Conservation (phyloP, 2,888 invertebrate genomes). For the Shargacucullia verbasci region DNA sequence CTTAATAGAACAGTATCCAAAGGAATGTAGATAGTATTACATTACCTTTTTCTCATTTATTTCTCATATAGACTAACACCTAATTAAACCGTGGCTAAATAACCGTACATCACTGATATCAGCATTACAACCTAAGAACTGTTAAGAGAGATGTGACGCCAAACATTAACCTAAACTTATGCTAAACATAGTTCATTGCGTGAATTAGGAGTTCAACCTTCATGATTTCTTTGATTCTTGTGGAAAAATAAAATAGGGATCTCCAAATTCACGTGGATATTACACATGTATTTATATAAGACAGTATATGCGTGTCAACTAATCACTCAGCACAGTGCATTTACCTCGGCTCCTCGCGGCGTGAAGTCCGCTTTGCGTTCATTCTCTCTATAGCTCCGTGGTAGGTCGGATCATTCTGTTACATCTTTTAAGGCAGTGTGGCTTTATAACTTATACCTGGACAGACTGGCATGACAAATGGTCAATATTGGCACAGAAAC, state of each 20-base stretch:
- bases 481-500: slow-evolving; percentile 77
- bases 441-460: slow-evolving; percentile 84
- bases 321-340: slow-evolving; percentile 81
- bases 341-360: slow-evolving; percentile 84
- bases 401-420: slow-evolving; percentile 76
- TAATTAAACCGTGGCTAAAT: slow-evolving; percentile 74
- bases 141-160: slow-evolving; percentile 63
- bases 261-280: slow-evolving; percentile 55
- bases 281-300: slow-evolving; percentile 59
- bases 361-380: slow-evolving; percentile 71
- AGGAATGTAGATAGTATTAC: slow-evolving; percentile 80
- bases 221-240: slow-evolving; percentile 48
- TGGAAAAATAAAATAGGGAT: slow-evolving; percentile 38
- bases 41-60: slow-evolving; percentile 74
- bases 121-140: slow-evolving; percentile 68
- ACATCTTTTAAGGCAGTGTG: slow-evolving; percentile 84
- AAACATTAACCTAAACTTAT: slow-evolving; percentile 54
- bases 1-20: slow-evolving; percentile 76
- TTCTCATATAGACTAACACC: slow-evolving; percentile 72
- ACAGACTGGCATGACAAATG: slow-evolving; percentile 83
- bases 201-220: slow-evolving; percentile 51
- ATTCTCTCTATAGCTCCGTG: slow-evolving; percentile 78
- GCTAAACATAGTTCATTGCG: slow-evolving; percentile 53
- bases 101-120: slow-evolving; percentile 54
- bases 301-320: slow-evolving; percentile 59